Conservation (phyloP, 2,797 vertebrate genomes). For the Triplophysa yarkandensis region DNA sequence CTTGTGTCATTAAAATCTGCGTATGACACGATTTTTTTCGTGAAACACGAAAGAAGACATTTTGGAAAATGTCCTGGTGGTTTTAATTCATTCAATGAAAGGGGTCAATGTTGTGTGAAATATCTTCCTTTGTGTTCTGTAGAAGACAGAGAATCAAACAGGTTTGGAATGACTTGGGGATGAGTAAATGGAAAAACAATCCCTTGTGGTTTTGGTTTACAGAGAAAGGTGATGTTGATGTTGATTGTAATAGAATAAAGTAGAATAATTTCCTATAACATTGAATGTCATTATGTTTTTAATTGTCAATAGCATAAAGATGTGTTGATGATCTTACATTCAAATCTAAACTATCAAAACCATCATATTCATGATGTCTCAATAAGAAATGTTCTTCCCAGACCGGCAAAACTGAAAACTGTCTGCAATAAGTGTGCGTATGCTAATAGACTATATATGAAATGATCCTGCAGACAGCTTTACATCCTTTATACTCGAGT, state of each 20-base stretch:
- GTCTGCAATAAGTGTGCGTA: constrained; percentile 32
- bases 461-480: constrained; percentile 47
- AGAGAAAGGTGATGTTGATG: not conserved
- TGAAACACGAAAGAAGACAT: too few species aligned
- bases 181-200: too few species aligned
- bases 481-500: constrained; percentile 47
- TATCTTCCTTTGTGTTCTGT: too few species aligned
- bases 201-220: not conserved
- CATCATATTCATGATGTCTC: not conserved
- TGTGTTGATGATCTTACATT: not conserved
- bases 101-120: too few species aligned
- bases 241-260: too few species aligned
- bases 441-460: constrained; percentile 40
- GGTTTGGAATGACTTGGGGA: too few species aligned
- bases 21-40: too few species aligned
- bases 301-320: not conserved
- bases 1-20: too few species aligned
- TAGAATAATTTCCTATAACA: too few species aligned
- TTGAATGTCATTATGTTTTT: not conserved
- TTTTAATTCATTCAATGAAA: too few species aligned
- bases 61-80: too few species aligned
- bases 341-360: constrained; percentile 3
- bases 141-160: too few species aligned
- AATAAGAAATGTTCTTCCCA: not conserved
- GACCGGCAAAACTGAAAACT: constrained; percentile 17